phyloP scores from a whole-genome alignment of 1,140 invertebrate species.

The Notospermus geniculatus region DNA sequence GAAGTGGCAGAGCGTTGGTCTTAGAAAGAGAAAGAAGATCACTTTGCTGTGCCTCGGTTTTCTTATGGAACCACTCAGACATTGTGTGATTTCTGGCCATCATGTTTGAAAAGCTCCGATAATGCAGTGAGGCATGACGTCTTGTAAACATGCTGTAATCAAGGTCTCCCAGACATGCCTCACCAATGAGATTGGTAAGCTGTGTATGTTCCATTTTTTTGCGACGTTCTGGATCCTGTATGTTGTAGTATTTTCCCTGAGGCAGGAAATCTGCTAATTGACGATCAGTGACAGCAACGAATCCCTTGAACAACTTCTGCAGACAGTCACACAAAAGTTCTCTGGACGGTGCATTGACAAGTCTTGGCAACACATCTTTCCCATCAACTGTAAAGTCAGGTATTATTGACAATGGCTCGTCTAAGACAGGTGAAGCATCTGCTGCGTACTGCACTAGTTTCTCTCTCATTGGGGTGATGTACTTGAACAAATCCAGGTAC shows the following conservation, averaged over 20 bases:
- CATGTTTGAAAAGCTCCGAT: neutral
- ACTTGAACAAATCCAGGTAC: neutral
- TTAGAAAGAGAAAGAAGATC: no score
- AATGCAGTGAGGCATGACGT: constrained; percentile 18
- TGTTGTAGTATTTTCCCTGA: constrained; percentile 13
- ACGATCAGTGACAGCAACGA: constrained; percentile 10
- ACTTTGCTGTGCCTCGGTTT: no score
- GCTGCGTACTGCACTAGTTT: neutral
- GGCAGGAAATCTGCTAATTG: constrained; percentile 21
- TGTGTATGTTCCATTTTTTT: constrained; percentile 15
- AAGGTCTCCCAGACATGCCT: constrained; percentile 21
- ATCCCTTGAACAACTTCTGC: constrained; percentile 3
- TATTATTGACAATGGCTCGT: neutral
- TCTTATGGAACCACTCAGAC: no score
- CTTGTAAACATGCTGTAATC: constrained; percentile 20
- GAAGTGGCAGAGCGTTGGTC: no score
- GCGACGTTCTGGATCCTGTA: neutral
- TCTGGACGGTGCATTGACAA: neutral
- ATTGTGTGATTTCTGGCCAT: no score
- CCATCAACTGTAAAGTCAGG: no score
- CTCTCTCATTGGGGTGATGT: constrained; percentile 6
- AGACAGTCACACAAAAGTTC: neutral
- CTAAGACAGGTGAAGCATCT: neutral
- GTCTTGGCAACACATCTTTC: no score
- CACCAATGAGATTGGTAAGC: constrained; percentile 21